Base-by-base conservation (phyloP, 2,113 vertebrate species). In the Colaptes auratus region DNA sequence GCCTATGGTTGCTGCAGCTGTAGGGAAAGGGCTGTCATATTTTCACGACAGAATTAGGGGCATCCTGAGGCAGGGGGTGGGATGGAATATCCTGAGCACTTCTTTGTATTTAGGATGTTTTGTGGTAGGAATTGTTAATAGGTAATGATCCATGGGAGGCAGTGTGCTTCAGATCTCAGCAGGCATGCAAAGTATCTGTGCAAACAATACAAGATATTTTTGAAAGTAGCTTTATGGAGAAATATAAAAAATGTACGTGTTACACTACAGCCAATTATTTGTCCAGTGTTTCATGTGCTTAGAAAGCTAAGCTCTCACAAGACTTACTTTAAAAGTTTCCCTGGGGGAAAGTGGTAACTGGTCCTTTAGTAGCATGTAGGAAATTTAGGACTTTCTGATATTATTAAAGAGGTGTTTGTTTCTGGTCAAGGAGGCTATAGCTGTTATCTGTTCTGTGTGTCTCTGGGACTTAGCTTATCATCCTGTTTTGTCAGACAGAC, bases 111-210 rank as follows among this genome's bases (percentile, higher is more conserved):
- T 18, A 61, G 20, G 63, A 42, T 69, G 44, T 66, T 84, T 85
- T 80, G 27, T 86, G 36, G 31, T 66, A 77, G 58, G 28, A 89
- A 55, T 58, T 70, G 17, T 80, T 93, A 63, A 19, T 52, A 64
- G 60, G 20, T 81, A 46, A 55, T 64, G 53, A n/a, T 56, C 35
- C 0, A 0, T 60, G 42, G 33, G 42, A 63, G 0, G 0, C 14
- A 4, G 17, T 56, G 28, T 71, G 9, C 33, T 87, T 94, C 23
- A 25, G 36, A n/a, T 39, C 44, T 92, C 55, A 33, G 50, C 19
- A 77, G 23, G 33, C 36, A 15, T 2, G 1, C n/a, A 18, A 48
- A 44, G 2, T 48, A 28, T 73, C 35, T 31, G 10, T 79, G 65
- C 86, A 88, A 90, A 36, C 10, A 36, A 20, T 28, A 13, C 8